Conservation (phyloP, 2,888 invertebrate species). For the Caenorhabditis plicata region DNA sequence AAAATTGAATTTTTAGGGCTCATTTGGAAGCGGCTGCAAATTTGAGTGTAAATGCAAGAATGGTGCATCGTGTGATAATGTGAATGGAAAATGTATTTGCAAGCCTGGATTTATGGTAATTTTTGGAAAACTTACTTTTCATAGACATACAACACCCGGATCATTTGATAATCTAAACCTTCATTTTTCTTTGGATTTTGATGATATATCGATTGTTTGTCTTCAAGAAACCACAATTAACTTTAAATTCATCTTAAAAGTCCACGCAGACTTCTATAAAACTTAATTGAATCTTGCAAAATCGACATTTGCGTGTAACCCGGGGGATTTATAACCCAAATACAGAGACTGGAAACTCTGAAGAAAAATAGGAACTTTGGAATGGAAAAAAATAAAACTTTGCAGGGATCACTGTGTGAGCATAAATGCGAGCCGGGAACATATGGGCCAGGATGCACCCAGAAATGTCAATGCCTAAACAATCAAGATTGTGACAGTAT, state of each 20-base stretch:
- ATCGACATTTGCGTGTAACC: not conserved
- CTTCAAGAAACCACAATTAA: no score
- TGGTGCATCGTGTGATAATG: constrained; percentile 69
- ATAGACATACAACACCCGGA: not conserved
- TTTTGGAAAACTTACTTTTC: not conserved
- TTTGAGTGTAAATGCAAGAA: constrained; percentile 61
- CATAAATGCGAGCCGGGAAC: constrained; percentile 43
- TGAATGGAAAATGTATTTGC: constrained; percentile 69
- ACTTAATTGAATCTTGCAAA: constrained; percentile 4
- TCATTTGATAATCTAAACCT: no score
- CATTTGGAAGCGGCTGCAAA: constrained; percentile 50
- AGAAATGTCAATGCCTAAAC: constrained; percentile 61
- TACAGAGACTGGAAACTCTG: no score
- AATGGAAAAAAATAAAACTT: not conserved
- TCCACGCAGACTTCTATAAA: no score
- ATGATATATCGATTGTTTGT: no score
- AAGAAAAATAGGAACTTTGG: not conserved
- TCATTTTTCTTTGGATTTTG: no score
- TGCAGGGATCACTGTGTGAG: constrained; percentile 54
- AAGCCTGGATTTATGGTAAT: constrained; percentile 65
- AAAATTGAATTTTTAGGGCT: constrained; percentile 23
- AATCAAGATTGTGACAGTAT: constrained; percentile 54
- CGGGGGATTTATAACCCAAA: no score
- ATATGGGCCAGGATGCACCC: constrained; percentile 48
- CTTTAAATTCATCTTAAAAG: no score